Conservation (phyloP, 2,888 invertebrate genomes). For the Euzophera pinguis region DNA sequence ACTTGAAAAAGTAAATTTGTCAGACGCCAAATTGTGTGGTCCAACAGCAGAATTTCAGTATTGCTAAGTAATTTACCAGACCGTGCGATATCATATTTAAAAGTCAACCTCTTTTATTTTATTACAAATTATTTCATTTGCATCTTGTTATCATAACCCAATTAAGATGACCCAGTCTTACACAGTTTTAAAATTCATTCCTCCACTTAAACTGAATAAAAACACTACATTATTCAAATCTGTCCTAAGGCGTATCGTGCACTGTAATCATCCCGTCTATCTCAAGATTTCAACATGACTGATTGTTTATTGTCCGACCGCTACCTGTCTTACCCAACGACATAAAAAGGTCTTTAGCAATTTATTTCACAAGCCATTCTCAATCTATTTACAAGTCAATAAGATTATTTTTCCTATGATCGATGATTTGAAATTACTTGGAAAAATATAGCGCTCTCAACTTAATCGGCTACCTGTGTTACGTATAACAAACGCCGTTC, state of each 20-base stretch:
- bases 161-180: no score
- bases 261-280: slow-evolving; percentile 64
- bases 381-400: slow-evolving; percentile 21
- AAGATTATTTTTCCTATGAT: slow-evolving; percentile 23
- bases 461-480: slow-evolving; percentile 37
- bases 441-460: slow-evolving; percentile 18
- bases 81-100: no score
- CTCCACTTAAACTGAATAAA: slow-evolving; percentile 8
- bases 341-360: slow-evolving; percentile 30
- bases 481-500: slow-evolving; percentile 21
- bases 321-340: slow-evolving; percentile 63
- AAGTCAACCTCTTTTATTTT: no score
- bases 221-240: slow-evolving; percentile 39
- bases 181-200: background rate
- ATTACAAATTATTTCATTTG: no score
- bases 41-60: no score
- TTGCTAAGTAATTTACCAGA: no score
- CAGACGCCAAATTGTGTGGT: no score
- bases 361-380: slow-evolving; percentile 25
- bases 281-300: slow-evolving; percentile 54
- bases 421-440: slow-evolving; percentile 17
- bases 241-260: slow-evolving; percentile 52
- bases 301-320: slow-evolving; percentile 72
- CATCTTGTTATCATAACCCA: no score
- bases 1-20: no score